phyloP scores from a whole-genome alignment of 2,113 vertebrate species.

The Apus apus region DNA sequence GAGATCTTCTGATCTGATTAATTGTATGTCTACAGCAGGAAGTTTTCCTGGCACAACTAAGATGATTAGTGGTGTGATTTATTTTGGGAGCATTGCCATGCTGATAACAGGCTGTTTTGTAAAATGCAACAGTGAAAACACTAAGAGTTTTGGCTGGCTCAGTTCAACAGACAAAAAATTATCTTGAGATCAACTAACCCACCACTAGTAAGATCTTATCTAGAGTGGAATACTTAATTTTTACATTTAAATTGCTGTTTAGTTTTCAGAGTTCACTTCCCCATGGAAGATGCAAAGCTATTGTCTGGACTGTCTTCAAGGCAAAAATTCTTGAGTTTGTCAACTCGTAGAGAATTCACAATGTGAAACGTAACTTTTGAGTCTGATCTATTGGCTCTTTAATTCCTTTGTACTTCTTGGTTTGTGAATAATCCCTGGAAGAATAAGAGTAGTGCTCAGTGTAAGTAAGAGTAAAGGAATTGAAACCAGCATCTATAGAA shows the following conservation, averaged over 20 bases:
- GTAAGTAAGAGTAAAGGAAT: background rate
- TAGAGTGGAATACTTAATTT: background rate
- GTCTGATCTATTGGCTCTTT: background rate
- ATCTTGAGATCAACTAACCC: background rate
- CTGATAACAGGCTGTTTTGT: conserved; percentile 27
- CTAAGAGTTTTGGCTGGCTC: conserved; percentile 21
- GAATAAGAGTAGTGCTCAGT: background rate
- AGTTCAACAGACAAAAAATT: background rate
- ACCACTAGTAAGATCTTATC: conserved; percentile 38
- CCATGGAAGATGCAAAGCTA: background rate
- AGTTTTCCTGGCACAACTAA: background rate
- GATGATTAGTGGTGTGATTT: conserved; percentile 27
- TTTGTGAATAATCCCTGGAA: background rate
- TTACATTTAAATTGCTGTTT: conserved; percentile 6
- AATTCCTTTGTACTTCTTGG: background rate
- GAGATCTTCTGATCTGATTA: background rate
- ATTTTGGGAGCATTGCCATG: conserved; percentile 7
- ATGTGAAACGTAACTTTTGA: background rate
- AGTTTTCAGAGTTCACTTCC: conserved; percentile 1
- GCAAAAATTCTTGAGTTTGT: background rate
- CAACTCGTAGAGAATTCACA: background rate
- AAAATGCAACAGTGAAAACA: background rate
- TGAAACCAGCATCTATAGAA: background rate
- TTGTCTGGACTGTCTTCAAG: background rate
- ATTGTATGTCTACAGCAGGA: background rate